A percentile compares a stretch with the other conserved stretches of the same genome.
phyloP scores from a whole-genome alignment of 2,797 vertebrate species.

The Tenualosa thibaudeaui region DNA sequence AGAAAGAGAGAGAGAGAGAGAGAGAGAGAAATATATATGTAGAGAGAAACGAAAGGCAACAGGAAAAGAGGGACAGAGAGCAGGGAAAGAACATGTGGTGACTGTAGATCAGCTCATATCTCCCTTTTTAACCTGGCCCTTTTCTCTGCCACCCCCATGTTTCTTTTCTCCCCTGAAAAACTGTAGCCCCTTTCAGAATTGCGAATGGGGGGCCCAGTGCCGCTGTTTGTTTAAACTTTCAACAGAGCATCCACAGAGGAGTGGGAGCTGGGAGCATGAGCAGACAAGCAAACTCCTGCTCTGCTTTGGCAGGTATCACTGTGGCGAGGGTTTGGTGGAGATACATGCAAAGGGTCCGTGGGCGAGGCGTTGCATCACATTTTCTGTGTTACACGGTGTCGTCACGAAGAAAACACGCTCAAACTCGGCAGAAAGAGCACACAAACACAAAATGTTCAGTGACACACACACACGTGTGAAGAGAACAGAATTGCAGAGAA shows the following conservation, averaged over 20 bases:
- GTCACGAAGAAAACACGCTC: neutral
- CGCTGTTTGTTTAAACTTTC: constrained; percentile 19
- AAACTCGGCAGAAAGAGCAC: neutral
- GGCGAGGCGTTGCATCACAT: neutral
- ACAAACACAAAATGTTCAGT: neutral
- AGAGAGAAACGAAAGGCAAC: neutral
- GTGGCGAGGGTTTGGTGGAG: neutral
- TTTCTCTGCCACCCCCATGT: neutral
- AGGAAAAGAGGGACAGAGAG: neutral
- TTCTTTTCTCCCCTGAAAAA: neutral
- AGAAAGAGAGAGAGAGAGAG: neutral
- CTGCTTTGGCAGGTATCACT: neutral
- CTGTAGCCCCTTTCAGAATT: neutral
- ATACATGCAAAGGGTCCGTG: neutral
- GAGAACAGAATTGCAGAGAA: neutral
- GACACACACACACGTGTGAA: too few relatives aligned
- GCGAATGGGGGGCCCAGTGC: neutral
- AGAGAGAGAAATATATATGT: too few relatives aligned
- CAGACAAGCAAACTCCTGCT: neutral
- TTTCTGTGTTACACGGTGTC: neutral
- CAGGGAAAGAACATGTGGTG: neutral
- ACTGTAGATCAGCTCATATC: neutral
- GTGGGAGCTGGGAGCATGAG: neutral
- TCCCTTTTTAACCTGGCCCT: neutral
- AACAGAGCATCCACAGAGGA: neutral